A percentile compares a stretch with the other conserved stretches of the same genome.
These are phyloP conservation scores for Cuniculus paca DNA, from an alignment of 2,797 vertebrate genomes.

Conservation along the genomic window DNA sequence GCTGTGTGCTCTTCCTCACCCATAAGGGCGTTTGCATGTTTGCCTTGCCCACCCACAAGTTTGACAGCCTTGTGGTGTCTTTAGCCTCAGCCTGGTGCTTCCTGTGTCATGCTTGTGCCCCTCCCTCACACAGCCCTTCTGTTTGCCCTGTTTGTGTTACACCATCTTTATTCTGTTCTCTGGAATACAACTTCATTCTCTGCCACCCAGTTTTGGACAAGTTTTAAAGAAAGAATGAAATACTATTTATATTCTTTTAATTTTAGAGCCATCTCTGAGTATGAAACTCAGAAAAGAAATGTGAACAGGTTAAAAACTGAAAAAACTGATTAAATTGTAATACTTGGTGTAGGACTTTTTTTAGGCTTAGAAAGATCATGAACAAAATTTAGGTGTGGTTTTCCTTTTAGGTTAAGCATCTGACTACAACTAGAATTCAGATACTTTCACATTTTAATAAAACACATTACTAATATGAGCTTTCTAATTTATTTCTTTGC, in stretches of 20 bases:
- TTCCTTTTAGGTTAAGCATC: slow-evolving; percentile 42
- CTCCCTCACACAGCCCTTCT: neutral
- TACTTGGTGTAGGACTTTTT: neutral
- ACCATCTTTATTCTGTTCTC: neutral
- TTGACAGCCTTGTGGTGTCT: neutral
- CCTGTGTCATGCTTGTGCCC: neutral
- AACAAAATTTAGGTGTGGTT: neutral
- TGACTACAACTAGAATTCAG: neutral
- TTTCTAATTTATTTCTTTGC: slow-evolving; percentile 76
- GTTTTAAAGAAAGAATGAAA: slow-evolving; percentile 28
- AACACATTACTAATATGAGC: slow-evolving; percentile 47
- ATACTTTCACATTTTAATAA: slow-evolving; percentile 60
- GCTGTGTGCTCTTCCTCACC: neutral
- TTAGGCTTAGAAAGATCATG: neutral
- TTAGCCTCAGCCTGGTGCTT: neutral
- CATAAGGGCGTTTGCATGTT: neutral
- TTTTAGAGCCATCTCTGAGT: slow-evolving; percentile 27
- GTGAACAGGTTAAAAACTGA: neutral
- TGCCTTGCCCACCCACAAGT: neutral
- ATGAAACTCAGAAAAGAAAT: slow-evolving; percentile 46
- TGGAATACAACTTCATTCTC: neutral
- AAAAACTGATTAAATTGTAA: neutral
- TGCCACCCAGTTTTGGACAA: slow-evolving; percentile 11
- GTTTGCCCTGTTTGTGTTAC: neutral
- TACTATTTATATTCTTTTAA: neutral